Base-by-base conservation (phyloP, 1,140 invertebrate genomes). In the Heliconius nattereri region DNA sequence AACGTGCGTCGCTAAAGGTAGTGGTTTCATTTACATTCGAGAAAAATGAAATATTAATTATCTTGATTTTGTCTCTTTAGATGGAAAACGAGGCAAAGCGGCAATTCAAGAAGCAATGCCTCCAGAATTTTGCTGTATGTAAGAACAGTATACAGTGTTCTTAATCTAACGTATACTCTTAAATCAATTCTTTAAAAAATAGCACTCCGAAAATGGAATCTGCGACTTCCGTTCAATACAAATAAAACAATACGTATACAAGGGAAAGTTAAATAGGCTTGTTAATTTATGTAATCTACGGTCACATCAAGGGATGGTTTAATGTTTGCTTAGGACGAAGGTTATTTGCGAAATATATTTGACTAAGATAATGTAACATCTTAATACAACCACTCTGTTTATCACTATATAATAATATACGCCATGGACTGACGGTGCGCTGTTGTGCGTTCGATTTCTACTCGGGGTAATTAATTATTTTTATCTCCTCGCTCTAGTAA, bases 271-370 rank as follows among this genome's bases (percentile, higher is more conserved):
- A 26, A 66, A 66, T 7, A 29, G 23, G 26, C 11, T 66, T 13
- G 60, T 26, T 66, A 26, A 66, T 66, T 26, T 66, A 29, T 66
- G 11, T 66, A 66, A 66, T 66, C 13, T 66, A 66, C 23, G 60
- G 60, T 66, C 29, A 66, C 23, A 66, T 29, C 60, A n/a, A 66
- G 60, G 23, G 26, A 29, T 13, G 26, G 60, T 23, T 29, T 26
- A 66, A 66, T 29, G 26, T 66, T 66, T 66, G 60, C 6, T 66
- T 66, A 66, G 60, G 60, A 29, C 60, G 11, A n/a, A 29, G 60
- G 60, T 26, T 66, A 29, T 66, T 66, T 66, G 60, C 23, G 23
- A 26, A 66, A 66, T 66, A 29, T 66, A 66, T 66, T 66, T 66
- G 60, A 16, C 23, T 66, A 29, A 66, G 60, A 26, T 66, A 66